These are phyloP conservation scores for Manacus vitellinus DNA, from an alignment of 2,113 vertebrate species.

Conservation along the genomic window DNA sequence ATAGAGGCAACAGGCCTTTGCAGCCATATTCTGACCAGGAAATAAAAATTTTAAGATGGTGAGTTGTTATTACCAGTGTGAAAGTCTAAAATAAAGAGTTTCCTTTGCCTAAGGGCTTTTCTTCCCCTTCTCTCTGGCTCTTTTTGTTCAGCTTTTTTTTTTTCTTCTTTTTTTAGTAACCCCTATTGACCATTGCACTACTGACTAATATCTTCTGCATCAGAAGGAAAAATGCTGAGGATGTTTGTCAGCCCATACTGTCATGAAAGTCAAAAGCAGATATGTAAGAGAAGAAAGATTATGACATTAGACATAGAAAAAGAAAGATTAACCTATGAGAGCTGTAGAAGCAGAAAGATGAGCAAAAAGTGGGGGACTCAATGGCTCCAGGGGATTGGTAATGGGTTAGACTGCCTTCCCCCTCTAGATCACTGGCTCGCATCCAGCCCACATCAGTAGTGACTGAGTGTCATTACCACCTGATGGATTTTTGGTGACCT, in stretches of 20 bases:
- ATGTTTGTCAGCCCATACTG: constrained; percentile 57
- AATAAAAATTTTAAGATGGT: neutral
- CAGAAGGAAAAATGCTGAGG: constrained; percentile 19
- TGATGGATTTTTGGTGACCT: constrained; percentile 63
- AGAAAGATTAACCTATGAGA: constrained; percentile 63
- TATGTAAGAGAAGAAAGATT: constrained; percentile 66
- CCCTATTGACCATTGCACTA: constrained; percentile 2
- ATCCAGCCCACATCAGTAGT: constrained; percentile 56
- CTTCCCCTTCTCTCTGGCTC: neutral
- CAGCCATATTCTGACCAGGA: neutral
- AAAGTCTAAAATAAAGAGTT: neutral
- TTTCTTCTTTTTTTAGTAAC: neutral
- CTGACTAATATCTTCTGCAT: constrained; percentile 39
- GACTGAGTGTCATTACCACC: constrained; percentile 56
- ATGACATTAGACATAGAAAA: constrained; percentile 53
- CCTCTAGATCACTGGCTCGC: constrained; percentile 59
- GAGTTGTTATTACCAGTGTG: neutral
- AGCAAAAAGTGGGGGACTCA: constrained; percentile 37
- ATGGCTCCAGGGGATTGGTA: constrained; percentile 46
- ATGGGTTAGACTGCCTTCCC: constrained; percentile 36
- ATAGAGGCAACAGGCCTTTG: neutral
- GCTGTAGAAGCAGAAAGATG: constrained; percentile 57
- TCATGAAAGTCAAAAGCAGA: constrained; percentile 54
- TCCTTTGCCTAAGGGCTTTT: neutral
- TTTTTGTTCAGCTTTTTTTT: accelerated